phyloP scores from a whole-genome alignment of 2,113 vertebrate species.

The Arizona elegans region DNA sequence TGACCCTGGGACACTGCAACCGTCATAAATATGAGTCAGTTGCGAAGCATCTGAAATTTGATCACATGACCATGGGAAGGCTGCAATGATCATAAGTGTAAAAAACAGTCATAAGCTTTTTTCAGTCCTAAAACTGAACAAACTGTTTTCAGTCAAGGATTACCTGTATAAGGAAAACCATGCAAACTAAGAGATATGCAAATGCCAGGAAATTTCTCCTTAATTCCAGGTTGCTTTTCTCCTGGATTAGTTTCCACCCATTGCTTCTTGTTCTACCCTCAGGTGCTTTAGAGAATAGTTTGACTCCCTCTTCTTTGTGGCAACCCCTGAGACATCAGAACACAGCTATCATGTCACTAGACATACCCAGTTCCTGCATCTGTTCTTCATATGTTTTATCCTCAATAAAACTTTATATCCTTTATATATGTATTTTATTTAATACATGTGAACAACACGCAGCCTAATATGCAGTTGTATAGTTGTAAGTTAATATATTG shows the following conservation, averaged over 20 bases:
- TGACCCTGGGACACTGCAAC: neutral
- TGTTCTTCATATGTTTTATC: too few species aligned
- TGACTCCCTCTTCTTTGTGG: too few species aligned
- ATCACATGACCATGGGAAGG: neutral
- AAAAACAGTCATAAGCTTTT: neutral
- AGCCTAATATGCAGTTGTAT: neutral
- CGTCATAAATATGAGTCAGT: neutral
- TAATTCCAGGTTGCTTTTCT: too few species aligned
- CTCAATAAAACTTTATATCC: too few species aligned
- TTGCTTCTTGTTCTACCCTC: too few species aligned
- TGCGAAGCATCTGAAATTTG: neutral
- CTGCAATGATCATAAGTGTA: neutral
- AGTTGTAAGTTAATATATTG: neutral
- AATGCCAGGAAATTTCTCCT: constrained; percentile 50
- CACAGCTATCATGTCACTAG: too few species aligned
- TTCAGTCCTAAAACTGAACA: neutral
- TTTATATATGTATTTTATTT: too few species aligned
- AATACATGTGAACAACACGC: neutral
- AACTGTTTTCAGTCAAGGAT: neutral
- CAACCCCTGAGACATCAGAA: too few species aligned
- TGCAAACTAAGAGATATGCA: constrained; percentile 73
- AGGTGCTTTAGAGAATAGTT: too few species aligned
- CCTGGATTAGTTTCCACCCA: too few species aligned
- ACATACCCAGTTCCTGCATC: too few species aligned
- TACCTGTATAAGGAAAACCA: constrained; percentile 46